Base-by-base conservation (phyloP, 2,113 vertebrate genomes). In the Machaerirhynchus nigripectus region DNA sequence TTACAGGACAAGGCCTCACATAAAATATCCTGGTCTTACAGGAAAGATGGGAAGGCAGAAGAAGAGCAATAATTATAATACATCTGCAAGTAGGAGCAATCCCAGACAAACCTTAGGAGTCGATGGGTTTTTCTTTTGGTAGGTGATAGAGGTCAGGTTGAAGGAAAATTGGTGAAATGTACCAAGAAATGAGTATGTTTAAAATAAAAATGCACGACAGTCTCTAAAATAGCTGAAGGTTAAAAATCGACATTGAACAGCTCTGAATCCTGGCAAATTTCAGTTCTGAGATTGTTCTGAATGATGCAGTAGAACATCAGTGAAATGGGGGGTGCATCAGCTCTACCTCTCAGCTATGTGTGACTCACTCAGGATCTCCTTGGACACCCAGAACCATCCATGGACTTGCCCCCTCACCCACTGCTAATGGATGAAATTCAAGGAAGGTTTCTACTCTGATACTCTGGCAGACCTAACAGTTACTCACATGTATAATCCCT, bases 121-220 rank as follows among this genome's bases (percentile, higher is more conserved):
- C 7, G 2, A 4, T 10, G 35, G 6, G 4, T 23, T 79, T 83
- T 50, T 21, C 61, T 64, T 59, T 33, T 27, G 39, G 15, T 31
- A 30, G 10, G 42, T 42, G 30, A 13, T 8, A 55, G 39, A 67
- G 14, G 8, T 78, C 69, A 47, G 27, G 27, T 3, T 65, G 33
- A 20, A 55, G 52, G 52, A 55, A 13, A 18, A 19, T 33, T 57
- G 33, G 37, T 55, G 30, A 71, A 37, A 73, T 8, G 11, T 52
- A 44, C 21, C 21, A 44, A 44, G 65, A 85, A 85, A 70, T 49
- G 56, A 59, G 35, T 49, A 16, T 4, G 13, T 40, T 24, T 3
- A 28, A 73, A 75, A n/a, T 49, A 46, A 74, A 84, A 35, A 27
- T 10, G 8, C 5, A 24, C 0, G 0, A 17, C 21, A 24, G 17